Percentiles rank a stretch among this genome's conserved stretches.
These are phyloP conservation scores for Tuberolachnus salignus DNA, from an alignment of 2,888 invertebrate species.

Conservation along the genomic window DNA sequence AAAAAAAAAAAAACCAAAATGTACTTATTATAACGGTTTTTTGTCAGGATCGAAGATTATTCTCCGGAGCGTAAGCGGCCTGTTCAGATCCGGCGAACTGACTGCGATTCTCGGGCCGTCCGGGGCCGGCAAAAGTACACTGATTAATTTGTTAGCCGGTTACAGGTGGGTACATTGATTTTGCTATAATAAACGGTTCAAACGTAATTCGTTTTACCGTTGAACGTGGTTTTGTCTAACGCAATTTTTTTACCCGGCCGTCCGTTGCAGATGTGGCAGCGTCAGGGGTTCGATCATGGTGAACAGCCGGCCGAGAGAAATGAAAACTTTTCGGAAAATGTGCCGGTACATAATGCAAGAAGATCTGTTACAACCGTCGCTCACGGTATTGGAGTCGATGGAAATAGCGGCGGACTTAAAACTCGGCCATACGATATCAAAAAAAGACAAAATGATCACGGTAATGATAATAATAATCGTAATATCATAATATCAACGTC, in stretches of 20 bases:
- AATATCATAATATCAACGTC: not conserved
- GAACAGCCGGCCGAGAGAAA: conserved; percentile 78
- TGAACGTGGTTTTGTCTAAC: not conserved
- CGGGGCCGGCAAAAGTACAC: conserved; percentile 89
- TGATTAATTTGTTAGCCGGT: conserved; percentile 87
- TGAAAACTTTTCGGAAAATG: conserved; percentile 81
- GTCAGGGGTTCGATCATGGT: conserved; percentile 77
- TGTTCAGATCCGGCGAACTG: conserved; percentile 83
- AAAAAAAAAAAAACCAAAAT: too few species aligned
- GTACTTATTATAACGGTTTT: too few species aligned
- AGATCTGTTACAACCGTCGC: conserved; percentile 81
- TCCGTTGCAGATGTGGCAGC: conserved; percentile 68
- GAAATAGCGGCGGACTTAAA: conserved; percentile 87
- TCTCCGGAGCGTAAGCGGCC: conserved; percentile 79
- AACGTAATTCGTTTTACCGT: not conserved
- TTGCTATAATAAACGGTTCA: not conserved
- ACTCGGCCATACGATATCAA: conserved; percentile 71
- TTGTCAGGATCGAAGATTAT: conserved; percentile 76
- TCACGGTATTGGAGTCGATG: conserved; percentile 89
- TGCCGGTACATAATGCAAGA: conserved; percentile 97
- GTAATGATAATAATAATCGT: conserved; percentile 66
- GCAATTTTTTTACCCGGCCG: not conserved
- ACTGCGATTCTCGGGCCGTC: conserved; percentile 93
- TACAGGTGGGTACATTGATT: conserved; percentile 74
- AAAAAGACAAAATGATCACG: conserved; percentile 71